These are phyloP conservation scores for Dusona sp. DNA, from an alignment of 2,888 invertebrate species.

Conservation along the genomic window DNA sequence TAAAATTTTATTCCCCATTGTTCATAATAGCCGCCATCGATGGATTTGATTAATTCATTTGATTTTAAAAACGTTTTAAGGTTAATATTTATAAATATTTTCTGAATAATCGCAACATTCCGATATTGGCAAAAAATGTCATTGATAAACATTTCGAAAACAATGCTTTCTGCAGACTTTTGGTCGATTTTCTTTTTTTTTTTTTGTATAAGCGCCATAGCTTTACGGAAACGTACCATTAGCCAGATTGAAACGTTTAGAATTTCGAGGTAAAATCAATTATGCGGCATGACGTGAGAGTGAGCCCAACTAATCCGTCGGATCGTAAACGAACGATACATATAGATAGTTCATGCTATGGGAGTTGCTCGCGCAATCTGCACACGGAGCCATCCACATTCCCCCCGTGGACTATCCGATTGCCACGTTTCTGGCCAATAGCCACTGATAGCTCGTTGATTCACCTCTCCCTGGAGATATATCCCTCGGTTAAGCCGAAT, in stretches of 20 bases:
- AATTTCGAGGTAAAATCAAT: slow-evolving; percentile 63
- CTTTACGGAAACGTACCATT: slow-evolving; percentile 53
- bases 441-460: slow-evolving; percentile 59
- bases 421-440: slow-evolving; percentile 50
- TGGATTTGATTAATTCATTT: too few species aligned
- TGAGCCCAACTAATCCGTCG: slow-evolving; percentile 58
- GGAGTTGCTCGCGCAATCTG: slow-evolving; percentile 55
- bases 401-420: slow-evolving; percentile 29
- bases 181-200: neutral
- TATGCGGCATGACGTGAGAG: slow-evolving; percentile 60
- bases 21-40: too few species aligned
- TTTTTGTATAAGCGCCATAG: neutral
- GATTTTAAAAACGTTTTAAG: neutral
- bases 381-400: slow-evolving; percentile 38
- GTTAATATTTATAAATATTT: neutral
- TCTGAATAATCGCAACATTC: neutral
- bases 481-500: slow-evolving; percentile 47
- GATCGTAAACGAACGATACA: slow-evolving; percentile 47
- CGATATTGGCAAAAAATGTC: neutral
- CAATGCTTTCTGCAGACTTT: neutral
- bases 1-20: too few species aligned
- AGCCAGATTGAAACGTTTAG: slow-evolving; percentile 60
- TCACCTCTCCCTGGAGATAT: slow-evolving; percentile 50
- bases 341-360: slow-evolving; percentile 45
- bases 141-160: neutral